Evolutionary conservation across 1,140 invertebrate genomes (phyloP), one percentile per base, ranked within the genome.

Genomic region (Mesaphorura yosii): DNA sequence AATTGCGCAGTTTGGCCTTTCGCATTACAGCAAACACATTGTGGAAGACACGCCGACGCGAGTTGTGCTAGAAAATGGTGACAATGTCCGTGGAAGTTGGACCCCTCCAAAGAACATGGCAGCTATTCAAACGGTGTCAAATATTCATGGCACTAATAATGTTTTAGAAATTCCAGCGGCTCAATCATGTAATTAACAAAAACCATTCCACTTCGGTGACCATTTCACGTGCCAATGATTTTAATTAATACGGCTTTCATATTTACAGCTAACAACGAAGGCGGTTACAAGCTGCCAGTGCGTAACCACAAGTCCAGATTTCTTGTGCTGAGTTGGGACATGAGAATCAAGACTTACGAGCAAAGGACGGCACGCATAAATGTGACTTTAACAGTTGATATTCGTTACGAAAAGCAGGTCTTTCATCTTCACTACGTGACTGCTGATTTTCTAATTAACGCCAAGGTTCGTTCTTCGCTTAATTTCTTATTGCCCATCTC

Each of bases 1-100:
- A 75, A 95, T 98, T 58, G 91, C 93, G 3, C 95, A 99, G 69
- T 98, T 91, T 70, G 95, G 89, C 0, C 70, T 98, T 29, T 88
- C 91, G 23, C 95, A 98, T 72, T 98, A 93, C 70, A 94, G 89
- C 68, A 96, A 96, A 72, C 88, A 90, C 71, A 66, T 90, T 17
- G 87, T 84, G 0, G 86, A 88, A 63, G 78, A 82, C 1, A 78
- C 82, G 62, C 83, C 84, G 4, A 75, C 78, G 29, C 70, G 78
- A 55, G 78, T 75, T 60, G 49, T 69, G 14, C 69, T 88, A 10
- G 87, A 92, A 64, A 83, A 91, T 69, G 79, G 78, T 1, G 81
- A 84, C 39, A 75, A 72, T 56, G 65, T 78, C 44, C 66, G 78
- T 63, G 75, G 64, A 55, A 34, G 60, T 49, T 64, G 69, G 69